Evolutionary conservation across 2,113 vertebrate species (phyloP).

Genomic region (Sander lucioperca): DNA sequence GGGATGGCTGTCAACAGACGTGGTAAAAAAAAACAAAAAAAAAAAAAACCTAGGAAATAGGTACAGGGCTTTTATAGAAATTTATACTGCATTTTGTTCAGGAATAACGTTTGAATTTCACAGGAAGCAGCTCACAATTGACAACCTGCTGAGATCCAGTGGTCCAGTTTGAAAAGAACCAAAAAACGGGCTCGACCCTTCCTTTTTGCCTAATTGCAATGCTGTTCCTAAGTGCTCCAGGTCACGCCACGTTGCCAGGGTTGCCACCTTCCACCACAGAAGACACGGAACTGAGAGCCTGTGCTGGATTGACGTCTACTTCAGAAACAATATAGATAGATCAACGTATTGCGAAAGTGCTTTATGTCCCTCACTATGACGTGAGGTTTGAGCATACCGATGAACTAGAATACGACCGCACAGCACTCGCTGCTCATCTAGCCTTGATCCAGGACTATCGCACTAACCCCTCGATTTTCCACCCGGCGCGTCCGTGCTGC

Average conservation of each 20-base stretch:
- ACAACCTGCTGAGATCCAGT: constrained; percentile 19
- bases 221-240: background rate
- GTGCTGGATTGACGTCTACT: background rate
- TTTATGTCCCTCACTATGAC: background rate
- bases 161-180: constrained; percentile 15
- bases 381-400: background rate
- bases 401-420: background rate
- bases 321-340: background rate
- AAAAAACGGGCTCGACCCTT: background rate
- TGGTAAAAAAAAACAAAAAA: background rate
- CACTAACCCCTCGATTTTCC: no score
- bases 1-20: constrained; percentile 1
- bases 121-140: constrained; percentile 1
- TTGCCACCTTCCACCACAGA: background rate
- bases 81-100: background rate
- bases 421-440: background rate
- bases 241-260: background rate
- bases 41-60: background rate
- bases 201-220: background rate
- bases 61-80: constrained; percentile 42
- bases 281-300: background rate
- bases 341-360: background rate
- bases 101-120: constrained; percentile 10
- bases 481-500: no score
- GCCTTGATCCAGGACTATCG: background rate